phyloP scores from a whole-genome alignment of 2,113 vertebrate species.

The Recurvirostra avosetta region DNA sequence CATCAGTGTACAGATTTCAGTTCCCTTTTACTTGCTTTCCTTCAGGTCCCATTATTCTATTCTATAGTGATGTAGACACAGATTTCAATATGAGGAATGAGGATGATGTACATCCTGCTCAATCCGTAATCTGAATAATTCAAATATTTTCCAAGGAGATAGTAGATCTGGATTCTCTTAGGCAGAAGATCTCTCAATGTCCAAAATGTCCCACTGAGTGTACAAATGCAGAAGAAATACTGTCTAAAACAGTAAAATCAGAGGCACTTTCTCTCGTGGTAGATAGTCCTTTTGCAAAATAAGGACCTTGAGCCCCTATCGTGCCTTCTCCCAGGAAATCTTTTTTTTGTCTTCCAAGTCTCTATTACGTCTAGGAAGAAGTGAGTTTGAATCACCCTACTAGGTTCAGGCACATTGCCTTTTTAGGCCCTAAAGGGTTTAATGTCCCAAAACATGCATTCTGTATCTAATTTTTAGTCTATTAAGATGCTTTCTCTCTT shows the following conservation, averaged over 20 bases:
- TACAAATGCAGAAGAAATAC: background rate
- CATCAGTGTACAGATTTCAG: background rate
- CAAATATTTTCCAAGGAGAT: background rate
- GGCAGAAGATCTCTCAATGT: background rate
- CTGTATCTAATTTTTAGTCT: background rate
- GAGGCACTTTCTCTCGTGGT: background rate
- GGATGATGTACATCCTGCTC: background rate
- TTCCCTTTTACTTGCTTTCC: background rate
- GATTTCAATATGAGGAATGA: background rate
- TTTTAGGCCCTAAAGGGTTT: background rate
- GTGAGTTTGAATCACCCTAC: background rate
- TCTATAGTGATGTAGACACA: background rate
- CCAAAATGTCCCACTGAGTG: background rate
- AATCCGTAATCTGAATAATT: background rate
- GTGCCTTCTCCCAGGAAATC: background rate
- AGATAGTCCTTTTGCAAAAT: background rate
- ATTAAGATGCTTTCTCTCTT: background rate
- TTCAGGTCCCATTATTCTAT: background rate
- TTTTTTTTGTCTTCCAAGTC: background rate
- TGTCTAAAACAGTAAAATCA: background rate
- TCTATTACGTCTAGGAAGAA: background rate
- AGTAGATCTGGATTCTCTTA: background rate
- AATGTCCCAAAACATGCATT: background rate
- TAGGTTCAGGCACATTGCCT: background rate
- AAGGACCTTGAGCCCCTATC: background rate